Evolutionary conservation across 1,140 invertebrate species (phyloP), one percentile per base, ranked within the genome.

Genomic region (Portunus trituberculatus): DNA sequence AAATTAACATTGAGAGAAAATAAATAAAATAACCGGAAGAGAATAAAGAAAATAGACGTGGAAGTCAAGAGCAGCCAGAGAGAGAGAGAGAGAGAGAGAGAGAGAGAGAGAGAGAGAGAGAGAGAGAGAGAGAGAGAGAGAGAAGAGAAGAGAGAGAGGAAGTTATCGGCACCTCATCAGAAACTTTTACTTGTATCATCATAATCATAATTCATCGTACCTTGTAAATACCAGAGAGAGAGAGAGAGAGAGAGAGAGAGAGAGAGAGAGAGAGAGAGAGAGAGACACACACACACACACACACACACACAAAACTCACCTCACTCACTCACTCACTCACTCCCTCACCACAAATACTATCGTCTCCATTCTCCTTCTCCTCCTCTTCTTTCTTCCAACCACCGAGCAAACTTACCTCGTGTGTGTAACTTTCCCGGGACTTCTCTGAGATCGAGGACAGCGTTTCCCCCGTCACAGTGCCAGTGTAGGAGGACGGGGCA

Each of bases 391-490:
- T 20, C 84, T 25, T 87, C 84, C 16, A 12, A 32, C 4, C 8
- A 39, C 84, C 84, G 16, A 82, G 28, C 29, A 87, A 87, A 32
- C 29, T 46, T 45, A 96, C 96, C 96, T 96, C 95, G 67, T 95
- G 93, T 7, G 91, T 92, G 46, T 95, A 95, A 87, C 96, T 96
- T 52, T 95, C 95, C 16, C 96, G 16, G 4, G 96, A 96, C 97
- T 99, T 99, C 97, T 99, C 99, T 59, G 98, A 99, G 95, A 99
- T 98, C 12, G 98, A 99, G 97, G 98, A 99, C 95, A 99, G 97
- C 0, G 98, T 98, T 97, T 99, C 99, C 92, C 98, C 99, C 86
- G 98, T 99, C 97, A 99, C 98, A n/a, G 98, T 99, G 97, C 99
- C 98, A 96, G 99, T 99, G 97, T 99, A 99, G 94, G 98, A 99